Conservation (phyloP, 2,113 vertebrate genomes). For the Galbula dea region DNA sequence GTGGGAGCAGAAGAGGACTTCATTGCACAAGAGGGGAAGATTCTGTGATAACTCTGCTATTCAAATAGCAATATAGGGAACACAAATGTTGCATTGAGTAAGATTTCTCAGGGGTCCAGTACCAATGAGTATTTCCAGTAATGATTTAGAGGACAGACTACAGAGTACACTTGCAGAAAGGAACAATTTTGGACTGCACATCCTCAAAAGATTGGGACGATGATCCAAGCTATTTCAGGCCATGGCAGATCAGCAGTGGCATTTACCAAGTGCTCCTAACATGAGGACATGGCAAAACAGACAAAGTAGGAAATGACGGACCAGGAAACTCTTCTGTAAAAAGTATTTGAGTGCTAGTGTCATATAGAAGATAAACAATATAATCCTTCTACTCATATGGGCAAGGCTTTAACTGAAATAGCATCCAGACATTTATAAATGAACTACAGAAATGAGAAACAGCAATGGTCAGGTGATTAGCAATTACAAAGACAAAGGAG, state of each 20-base stretch:
- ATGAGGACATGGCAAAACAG: not conserved
- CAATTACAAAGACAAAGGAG: not conserved
- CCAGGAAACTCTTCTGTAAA: not conserved
- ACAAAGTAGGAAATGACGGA: not conserved
- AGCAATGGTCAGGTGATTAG: not conserved
- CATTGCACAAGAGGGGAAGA: not conserved
- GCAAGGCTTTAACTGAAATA: not conserved
- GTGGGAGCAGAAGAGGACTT: not conserved
- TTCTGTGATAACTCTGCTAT: not conserved
- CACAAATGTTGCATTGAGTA: not conserved
- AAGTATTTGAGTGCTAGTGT: not conserved
- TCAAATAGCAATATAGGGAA: not conserved
- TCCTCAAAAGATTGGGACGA: accelerated
- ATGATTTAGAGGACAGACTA: not conserved
- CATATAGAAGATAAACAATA: not conserved
- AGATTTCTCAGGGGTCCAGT: not conserved
- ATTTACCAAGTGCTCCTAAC: not conserved
- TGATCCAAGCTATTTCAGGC: not conserved
- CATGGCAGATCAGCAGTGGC: not conserved
- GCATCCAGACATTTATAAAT: not conserved
- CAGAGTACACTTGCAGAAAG: not conserved
- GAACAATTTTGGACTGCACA: not conserved
- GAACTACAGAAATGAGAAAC: not conserved
- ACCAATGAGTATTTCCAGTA: not conserved
- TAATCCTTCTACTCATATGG: not conserved